phyloP scores from a whole-genome alignment of 2,113 vertebrate species.

The Phalacrocorax brasilianus region DNA sequence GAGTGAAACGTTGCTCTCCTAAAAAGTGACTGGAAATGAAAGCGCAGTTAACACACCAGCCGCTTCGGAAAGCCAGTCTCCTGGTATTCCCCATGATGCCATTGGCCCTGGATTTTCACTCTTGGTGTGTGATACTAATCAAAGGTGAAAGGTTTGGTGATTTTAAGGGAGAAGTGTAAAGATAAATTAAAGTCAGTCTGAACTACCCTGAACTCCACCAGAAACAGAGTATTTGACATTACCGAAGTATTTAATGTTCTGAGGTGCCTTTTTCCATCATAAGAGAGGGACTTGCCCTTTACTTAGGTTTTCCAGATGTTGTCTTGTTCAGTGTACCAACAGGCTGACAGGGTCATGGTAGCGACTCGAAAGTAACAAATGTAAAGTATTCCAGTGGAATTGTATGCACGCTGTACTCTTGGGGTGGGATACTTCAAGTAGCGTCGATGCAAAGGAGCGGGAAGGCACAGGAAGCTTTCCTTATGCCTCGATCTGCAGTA shows the following conservation, averaged over 20 bases:
- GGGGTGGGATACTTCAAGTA: neutral
- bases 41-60: too few relatives aligned
- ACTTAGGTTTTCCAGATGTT: neutral
- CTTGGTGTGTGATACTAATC: neutral
- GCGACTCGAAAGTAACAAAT: too few relatives aligned
- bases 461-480: neutral
- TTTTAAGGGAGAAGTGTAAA: neutral
- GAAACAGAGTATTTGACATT: neutral
- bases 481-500: rapidly evolving
- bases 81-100: rapidly evolving
- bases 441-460: rapidly evolving
- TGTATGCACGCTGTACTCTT: neutral
- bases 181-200: neutral
- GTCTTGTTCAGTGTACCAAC: rapidly evolving
- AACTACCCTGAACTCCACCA: neutral
- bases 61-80: rapidly evolving
- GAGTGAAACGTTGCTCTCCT: neutral
- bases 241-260: neutral
- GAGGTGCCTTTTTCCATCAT: neutral
- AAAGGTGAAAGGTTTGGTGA: neutral
- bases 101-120: neutral
- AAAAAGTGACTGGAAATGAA: neutral
- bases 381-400: neutral
- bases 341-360: rapidly evolving
- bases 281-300: neutral